Evolutionary conservation across 2,797 vertebrate species (phyloP).

Genomic region (Alca torda): DNA sequence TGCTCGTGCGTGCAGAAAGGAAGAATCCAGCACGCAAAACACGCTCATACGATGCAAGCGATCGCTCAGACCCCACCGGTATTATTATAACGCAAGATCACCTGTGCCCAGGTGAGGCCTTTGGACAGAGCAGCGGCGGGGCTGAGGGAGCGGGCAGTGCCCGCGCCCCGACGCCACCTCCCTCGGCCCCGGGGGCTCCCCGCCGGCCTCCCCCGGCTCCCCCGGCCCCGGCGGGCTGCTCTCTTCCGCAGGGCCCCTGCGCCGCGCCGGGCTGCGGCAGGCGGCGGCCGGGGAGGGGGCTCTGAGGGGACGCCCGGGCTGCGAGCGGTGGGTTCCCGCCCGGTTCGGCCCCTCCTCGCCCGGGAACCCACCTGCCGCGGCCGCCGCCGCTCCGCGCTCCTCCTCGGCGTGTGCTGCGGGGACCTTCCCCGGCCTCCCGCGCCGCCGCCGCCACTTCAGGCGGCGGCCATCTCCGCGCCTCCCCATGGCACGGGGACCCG

Average conservation of each 20-base stretch:
- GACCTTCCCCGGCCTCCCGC: background rate
- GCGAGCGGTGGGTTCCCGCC: background rate
- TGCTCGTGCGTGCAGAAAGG: rapidly evolving
- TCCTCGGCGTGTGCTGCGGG: background rate
- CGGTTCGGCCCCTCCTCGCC: background rate
- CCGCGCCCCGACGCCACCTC: background rate
- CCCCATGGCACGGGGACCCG: background rate
- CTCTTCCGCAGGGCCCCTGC: background rate
- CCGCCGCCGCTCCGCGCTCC: background rate
- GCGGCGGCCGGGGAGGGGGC: too few species aligned
- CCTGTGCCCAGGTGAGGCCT: background rate
- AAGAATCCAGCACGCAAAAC: background rate
- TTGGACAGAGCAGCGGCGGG: background rate
- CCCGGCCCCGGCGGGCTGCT: too few species aligned
- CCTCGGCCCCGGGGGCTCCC: background rate
- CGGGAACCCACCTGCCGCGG: background rate
- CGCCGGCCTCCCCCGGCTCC: background rate
- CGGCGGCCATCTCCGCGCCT: background rate
- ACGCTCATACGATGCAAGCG: rapidly evolving
- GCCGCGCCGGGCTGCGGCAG: background rate
- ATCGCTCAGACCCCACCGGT: rapidly evolving
- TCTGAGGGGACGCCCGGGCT: background rate
- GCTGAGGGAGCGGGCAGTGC: background rate
- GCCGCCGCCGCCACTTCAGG: background rate
- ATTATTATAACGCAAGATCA: rapidly evolving